Evolutionary conservation across 1,140 invertebrate species (phyloP), one percentile per base, ranked within the genome.

Genomic region (Monochamus saltuarius): DNA sequence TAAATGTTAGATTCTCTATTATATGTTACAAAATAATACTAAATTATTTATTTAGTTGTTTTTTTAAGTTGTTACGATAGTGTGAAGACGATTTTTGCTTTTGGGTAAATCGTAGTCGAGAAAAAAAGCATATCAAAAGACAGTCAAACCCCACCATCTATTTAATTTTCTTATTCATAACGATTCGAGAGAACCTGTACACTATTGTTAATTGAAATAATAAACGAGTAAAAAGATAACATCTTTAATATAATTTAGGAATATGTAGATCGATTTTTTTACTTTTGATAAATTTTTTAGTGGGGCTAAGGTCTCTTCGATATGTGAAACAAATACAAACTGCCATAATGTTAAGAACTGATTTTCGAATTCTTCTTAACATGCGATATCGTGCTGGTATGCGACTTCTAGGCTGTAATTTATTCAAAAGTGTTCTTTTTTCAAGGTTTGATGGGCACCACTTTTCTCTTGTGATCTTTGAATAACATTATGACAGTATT

Each of bases 1-100:
- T 72, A 72, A 71, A 70, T 73, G 71, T 73, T 73, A 73, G 71
- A 73, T 71, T 73, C 65, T 73, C 69, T 71, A 73, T 73, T 71
- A 68, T 73, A 71, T 73, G 69, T 71, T 71, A 70, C 60, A 61
- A 70, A 71, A 67, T 62, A 66, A 67, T 67, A 67, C 65, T 69
- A 61, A 62, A 66, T 69, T 67, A 69, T 69, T 69, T 65, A 65
- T 69, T 64, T 43, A 61, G 56, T 69, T 60, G 61, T 65, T 63
- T 61, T 65, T 61, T 69, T 65, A 65, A 65, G 62, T 69, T 69
- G 65, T 69, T 69, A 56, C 43, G 16, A 45, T 56, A 58, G 35
- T 46, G 14, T 14, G 38, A 40, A 19, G 52, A 39, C 42, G 37
- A 11, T 54, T 49, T 53, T 36, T 40, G 13, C 29, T 63, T 63